phyloP scores from a whole-genome alignment of 2,113 vertebrate genomes.

The Addax nasomaculatus region DNA sequence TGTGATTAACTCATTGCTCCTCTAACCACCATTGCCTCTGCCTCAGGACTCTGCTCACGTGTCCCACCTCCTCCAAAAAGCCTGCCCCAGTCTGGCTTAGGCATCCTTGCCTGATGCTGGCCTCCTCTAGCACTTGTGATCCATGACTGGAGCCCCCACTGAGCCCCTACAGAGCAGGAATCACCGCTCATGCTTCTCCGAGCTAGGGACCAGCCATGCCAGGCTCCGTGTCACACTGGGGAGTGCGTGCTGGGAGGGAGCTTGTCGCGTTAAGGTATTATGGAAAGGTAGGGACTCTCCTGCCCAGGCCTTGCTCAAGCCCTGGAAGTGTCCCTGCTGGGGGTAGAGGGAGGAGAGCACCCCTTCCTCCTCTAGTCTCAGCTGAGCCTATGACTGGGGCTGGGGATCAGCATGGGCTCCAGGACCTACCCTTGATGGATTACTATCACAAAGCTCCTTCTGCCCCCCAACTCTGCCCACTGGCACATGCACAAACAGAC shows the following conservation, averaged over 20 bases:
- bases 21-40: neutral
- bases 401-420: neutral
- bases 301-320: neutral
- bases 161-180: neutral
- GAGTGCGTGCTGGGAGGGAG: neutral
- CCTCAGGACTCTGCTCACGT: neutral
- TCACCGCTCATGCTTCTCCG: accelerated
- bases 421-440: neutral
- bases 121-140: neutral
- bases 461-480: neutral
- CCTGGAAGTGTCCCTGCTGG: neutral
- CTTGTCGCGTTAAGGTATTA: neutral
- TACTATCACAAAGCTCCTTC: neutral
- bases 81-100: neutral
- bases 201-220: neutral
- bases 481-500: neutral
- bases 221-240: too few relatives aligned
- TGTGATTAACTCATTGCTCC: neutral
- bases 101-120: accelerated
- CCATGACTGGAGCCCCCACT: neutral
- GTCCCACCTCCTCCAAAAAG: neutral
- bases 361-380: neutral
- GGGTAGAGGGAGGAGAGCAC: neutral
- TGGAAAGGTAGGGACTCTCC: neutral
- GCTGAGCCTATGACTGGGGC: neutral